Conservation (phyloP, 2,797 vertebrate genomes). For the Capromys pilorides region DNA sequence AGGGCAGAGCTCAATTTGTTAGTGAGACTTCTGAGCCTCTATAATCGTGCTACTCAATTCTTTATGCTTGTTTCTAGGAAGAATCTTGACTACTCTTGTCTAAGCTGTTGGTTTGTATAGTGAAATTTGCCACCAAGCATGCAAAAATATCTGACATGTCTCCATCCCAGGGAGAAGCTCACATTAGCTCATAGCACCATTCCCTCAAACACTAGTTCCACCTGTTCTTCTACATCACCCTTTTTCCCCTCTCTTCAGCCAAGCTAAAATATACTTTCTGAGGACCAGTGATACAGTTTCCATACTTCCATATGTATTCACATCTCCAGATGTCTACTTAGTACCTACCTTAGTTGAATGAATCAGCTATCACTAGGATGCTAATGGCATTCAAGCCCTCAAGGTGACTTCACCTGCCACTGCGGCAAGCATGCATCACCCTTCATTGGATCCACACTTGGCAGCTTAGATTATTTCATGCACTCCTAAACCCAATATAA, state of each 20-base stretch:
- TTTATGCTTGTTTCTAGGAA: not conserved
- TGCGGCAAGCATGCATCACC: not conserved
- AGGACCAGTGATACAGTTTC: not conserved
- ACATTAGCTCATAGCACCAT: not conserved
- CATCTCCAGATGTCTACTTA: not conserved
- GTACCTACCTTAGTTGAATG: not conserved
- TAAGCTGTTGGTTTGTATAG: not conserved
- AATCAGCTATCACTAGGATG: not conserved
- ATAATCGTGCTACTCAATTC: not conserved
- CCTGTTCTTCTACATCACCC: not conserved
- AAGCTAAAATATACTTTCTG: not conserved
- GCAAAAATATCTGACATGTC: not conserved
- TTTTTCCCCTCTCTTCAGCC: not conserved
- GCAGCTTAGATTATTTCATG: constrained; percentile 29
- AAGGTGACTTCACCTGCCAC: not conserved
- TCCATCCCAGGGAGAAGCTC: not conserved
- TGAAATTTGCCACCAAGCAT: not conserved
- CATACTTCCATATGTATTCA: not conserved
- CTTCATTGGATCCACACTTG: not conserved
- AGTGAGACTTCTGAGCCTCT: not conserved
- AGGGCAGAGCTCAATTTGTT: not conserved
- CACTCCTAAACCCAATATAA: constrained; percentile 21
- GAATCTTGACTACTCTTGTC: not conserved
- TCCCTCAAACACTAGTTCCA: not conserved
- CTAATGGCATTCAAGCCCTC: not conserved